Evolutionary conservation across 2,797 vertebrate genomes (phyloP), one percentile per base, ranked within the genome.

Genomic region (Halcyon leucocephala): DNA sequence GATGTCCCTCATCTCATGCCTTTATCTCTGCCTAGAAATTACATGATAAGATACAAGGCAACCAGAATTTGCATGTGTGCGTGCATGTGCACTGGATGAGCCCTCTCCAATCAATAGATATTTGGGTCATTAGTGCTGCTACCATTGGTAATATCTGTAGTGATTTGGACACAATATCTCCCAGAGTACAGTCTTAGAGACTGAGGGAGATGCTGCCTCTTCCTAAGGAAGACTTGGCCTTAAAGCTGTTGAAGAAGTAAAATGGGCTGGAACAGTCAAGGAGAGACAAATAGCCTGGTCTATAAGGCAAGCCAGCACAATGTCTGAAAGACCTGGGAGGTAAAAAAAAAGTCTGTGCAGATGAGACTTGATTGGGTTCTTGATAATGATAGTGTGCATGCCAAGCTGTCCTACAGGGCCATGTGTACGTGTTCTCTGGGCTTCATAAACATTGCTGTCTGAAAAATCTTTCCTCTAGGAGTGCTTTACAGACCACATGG

Each of bases 371-470:
- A 5, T 60, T 54, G 1, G 0, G 19, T 81, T 77, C 41, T 57
- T 51, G 25, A 14, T 52, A 76, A 41, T 41, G 33, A 52, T 10
- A 46, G 22, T 26, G n/a, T 62, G 17, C 20, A 6, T 44, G 7
- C 15, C 58, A n/a, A 37, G 9, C 18, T 90, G 20, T 60, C 52
- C 67, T 31, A 35, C 0, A 1, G 33, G 29, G 13, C 49, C 8
- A 0, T 14, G 14, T 67, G 20, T 39, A 7, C 16, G 5, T 0
- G 0, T 88, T 70, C 35, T 67, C 61, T 88, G 69, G 74, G 49
- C 52, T 82, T 61, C 41, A 48, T 14, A 39, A 77, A 46, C 28
- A 12, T 26, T 42, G 31, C 37, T 42, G 0, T 61, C 18, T 49
- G 61, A 65, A 19, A 57, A 78, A 13, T 33, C 20, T 49, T 76